A percentile compares a stretch with the other conserved stretches of the same genome.
Evolutionary conservation across 2,797 vertebrate species (phyloP).

Genomic region (Arrhamphus sclerolepis): DNA sequence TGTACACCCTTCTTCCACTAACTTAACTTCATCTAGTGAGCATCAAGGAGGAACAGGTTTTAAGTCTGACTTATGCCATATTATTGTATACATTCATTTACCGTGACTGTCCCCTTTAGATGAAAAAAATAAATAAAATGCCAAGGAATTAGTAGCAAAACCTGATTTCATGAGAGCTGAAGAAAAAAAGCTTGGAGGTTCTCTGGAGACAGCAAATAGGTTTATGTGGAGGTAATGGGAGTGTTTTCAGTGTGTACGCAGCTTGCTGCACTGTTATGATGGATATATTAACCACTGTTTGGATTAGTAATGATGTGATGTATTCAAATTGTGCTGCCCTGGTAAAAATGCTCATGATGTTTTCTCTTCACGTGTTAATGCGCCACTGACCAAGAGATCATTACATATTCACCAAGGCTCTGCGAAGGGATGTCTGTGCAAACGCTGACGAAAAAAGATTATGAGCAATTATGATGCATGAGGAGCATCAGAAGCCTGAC

Average conservation of each 20-base stretch:
- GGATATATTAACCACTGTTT: constrained; percentile 50
- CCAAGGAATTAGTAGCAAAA: too few species aligned
- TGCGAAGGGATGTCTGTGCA: constrained; percentile 30
- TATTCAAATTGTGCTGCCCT: constrained; percentile 39
- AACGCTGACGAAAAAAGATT: constrained; percentile 45
- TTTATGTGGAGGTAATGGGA: constrained; percentile 43
- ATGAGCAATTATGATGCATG: constrained; percentile 54
- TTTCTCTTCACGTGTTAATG: constrained; percentile 63
- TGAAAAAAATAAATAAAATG: too few species aligned
- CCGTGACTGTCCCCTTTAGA: too few species aligned
- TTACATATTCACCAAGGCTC: constrained; percentile 48
- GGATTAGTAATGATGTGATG: constrained; percentile 48
- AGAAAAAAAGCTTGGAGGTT: too few species aligned
- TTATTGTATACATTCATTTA: too few species aligned
- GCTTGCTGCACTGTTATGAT: constrained; percentile 34
- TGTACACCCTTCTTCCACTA: too few species aligned
- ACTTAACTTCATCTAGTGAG: too few species aligned
- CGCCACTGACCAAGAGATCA: constrained; percentile 40
- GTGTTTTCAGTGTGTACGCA: constrained; percentile 50
- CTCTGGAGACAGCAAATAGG: constrained; percentile 16
- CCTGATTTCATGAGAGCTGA: too few species aligned
- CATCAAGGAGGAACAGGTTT: too few species aligned
- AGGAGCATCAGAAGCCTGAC: constrained; percentile 28
- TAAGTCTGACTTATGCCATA: too few species aligned
- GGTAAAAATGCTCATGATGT: constrained; percentile 58